Percentiles rank a stretch among this genome's conserved stretches.
phyloP scores from a whole-genome alignment of 2,113 vertebrate genomes.

The Tapirus terrestris region DNA sequence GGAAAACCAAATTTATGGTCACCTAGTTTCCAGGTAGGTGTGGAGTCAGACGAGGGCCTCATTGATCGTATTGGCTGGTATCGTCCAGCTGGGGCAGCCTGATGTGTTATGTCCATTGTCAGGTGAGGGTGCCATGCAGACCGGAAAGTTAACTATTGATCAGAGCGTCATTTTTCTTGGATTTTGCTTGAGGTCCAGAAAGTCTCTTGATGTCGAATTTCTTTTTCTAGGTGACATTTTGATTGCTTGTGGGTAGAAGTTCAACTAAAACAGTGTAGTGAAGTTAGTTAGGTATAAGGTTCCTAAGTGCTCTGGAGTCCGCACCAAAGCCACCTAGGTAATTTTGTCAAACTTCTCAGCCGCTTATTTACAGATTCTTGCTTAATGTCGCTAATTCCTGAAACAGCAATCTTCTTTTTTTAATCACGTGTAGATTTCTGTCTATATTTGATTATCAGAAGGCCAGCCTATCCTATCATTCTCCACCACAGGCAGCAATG shows the following conservation, averaged over 20 bases:
- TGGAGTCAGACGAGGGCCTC: neutral
- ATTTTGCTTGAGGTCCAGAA: slow-evolving; percentile 13
- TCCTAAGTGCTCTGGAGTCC: neutral
- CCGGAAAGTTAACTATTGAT: slow-evolving; percentile 28
- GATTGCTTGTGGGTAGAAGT: neutral
- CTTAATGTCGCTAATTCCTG: neutral
- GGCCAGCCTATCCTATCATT: neutral
- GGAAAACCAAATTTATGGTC: neutral
- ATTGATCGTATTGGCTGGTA: neutral
- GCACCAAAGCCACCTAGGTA: neutral
- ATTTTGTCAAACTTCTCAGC: neutral
- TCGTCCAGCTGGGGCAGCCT: neutral
- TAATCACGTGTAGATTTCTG: neutral
- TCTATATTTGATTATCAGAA: neutral
- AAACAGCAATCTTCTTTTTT: neutral
- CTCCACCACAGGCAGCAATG: neutral
- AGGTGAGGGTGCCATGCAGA: neutral
- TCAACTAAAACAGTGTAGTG: neutral
- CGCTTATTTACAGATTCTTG: neutral
- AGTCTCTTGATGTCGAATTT: neutral
- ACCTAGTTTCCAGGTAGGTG: neutral
- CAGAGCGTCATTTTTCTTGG: neutral
- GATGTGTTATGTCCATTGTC: neutral
- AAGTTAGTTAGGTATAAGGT: neutral
- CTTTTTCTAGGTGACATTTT: slow-evolving; percentile 8